Evolutionary conservation across 2,113 vertebrate genomes (phyloP).

Genomic region (Petrocephalus zakoni): DNA sequence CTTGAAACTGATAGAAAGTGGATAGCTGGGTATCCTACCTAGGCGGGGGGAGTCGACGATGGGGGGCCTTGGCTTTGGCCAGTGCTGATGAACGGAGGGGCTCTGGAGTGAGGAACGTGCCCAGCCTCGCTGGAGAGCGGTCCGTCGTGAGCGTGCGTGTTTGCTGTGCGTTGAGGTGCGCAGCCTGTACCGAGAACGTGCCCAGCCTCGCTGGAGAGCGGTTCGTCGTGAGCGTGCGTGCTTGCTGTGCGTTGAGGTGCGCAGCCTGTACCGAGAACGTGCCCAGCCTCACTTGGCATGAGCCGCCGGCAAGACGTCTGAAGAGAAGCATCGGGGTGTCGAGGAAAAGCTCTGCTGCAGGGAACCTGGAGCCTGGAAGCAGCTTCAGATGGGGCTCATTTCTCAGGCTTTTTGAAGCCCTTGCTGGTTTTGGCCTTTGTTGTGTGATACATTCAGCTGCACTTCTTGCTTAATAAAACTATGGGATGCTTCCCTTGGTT

Average conservation of each 20-base stretch:
- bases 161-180: not conserved
- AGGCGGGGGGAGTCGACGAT: not conserved
- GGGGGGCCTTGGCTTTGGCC: not conserved
- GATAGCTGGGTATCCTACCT: not conserved
- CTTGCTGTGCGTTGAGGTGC: not conserved
- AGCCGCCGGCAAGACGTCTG: not conserved
- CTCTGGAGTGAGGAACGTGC: not conserved
- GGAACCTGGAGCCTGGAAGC: not conserved
- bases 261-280: not conserved
- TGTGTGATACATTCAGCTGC: not conserved
- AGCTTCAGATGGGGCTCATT: not conserved
- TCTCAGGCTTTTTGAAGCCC: not conserved
- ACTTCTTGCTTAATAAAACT: no score
- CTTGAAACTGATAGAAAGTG: not conserved
- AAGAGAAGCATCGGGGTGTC: not conserved
- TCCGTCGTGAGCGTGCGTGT: not conserved
- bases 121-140: not conserved
- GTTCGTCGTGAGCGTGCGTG: not conserved
- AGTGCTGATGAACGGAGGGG: not conserved
- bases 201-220: not conserved
- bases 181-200: not conserved
- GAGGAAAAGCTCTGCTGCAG: not conserved
- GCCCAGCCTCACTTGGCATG: not conserved
- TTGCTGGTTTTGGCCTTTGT: not conserved
- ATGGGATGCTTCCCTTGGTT: not conserved